Evolutionary conservation across 1,140 invertebrate genomes (phyloP).

Genomic region (Polyergus mexicanus): DNA sequence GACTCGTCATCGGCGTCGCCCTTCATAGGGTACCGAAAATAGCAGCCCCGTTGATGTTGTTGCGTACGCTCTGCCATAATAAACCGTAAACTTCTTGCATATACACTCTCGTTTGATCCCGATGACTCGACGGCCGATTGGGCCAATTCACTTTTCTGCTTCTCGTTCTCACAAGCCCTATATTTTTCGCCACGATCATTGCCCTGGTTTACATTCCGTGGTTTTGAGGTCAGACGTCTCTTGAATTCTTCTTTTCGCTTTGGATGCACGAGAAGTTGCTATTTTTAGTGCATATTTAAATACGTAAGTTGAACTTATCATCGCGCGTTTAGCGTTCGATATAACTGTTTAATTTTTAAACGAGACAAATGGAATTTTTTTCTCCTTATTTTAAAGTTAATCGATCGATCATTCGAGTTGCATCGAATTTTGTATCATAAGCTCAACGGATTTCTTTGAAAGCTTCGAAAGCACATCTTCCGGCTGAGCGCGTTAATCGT

Average conservation of each 20-base stretch:
- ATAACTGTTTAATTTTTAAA: not conserved
- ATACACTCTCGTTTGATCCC: constrained; percentile 58
- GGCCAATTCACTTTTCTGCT: not conserved
- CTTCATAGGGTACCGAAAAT: constrained; percentile 61
- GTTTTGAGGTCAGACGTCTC: not conserved
- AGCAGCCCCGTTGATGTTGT: constrained; percentile 64
- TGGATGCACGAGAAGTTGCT: not conserved
- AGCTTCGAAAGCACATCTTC: not conserved
- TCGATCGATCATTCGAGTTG: not conserved
- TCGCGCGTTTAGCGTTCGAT: not conserved
- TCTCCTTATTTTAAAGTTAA: not conserved
- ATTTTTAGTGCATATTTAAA: not conserved
- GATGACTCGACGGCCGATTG: not conserved
- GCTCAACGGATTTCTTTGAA: not conserved
- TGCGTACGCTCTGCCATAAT: constrained; percentile 62
- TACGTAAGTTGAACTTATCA: not conserved
- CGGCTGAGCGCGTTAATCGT: constrained; percentile 19
- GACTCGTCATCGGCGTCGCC: constrained; percentile 29
- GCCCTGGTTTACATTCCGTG: not conserved
- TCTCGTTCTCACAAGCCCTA: constrained; percentile 2
- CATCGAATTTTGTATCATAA: not conserved
- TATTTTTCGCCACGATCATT: constrained; percentile 6
- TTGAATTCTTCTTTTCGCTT: not conserved
- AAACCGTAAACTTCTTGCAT: constrained; percentile 62
- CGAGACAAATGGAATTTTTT: not conserved